Conservation (phyloP, 2,113 vertebrate species). For the Orthonyx spaldingii region DNA sequence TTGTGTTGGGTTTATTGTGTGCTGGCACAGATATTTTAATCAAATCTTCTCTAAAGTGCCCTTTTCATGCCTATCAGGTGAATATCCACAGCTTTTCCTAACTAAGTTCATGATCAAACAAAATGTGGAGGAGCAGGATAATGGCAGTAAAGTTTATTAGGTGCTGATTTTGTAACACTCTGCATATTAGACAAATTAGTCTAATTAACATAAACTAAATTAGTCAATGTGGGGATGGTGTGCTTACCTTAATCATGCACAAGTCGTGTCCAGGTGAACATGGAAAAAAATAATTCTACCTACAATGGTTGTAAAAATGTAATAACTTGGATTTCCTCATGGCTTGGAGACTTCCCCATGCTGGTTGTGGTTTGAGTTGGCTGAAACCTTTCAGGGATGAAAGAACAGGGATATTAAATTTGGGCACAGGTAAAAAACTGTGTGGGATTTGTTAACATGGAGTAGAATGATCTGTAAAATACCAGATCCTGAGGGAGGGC, state of each 20-base stretch:
- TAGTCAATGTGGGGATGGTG: background rate
- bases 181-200: background rate
- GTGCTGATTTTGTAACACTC: background rate
- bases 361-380: background rate
- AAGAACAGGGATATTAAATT: background rate
- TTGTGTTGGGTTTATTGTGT: background rate
- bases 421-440: background rate
- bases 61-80: accelerated
- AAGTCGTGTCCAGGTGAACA: background rate
- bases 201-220: background rate
- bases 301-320: accelerated
- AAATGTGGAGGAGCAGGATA: background rate
- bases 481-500: background rate
- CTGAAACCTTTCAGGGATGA: background rate
- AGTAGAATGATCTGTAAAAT: background rate
- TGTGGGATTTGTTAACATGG: background rate
- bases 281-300: background rate
- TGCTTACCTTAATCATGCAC: background rate
- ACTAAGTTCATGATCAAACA: background rate
- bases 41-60: background rate
- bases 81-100: background rate
- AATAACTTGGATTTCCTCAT: background rate
- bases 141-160: background rate
- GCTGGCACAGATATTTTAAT: background rate
- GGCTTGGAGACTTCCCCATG: background rate